phyloP scores from a whole-genome alignment of 2,888 invertebrate genomes.

The Latrodectus hesperus region DNA sequence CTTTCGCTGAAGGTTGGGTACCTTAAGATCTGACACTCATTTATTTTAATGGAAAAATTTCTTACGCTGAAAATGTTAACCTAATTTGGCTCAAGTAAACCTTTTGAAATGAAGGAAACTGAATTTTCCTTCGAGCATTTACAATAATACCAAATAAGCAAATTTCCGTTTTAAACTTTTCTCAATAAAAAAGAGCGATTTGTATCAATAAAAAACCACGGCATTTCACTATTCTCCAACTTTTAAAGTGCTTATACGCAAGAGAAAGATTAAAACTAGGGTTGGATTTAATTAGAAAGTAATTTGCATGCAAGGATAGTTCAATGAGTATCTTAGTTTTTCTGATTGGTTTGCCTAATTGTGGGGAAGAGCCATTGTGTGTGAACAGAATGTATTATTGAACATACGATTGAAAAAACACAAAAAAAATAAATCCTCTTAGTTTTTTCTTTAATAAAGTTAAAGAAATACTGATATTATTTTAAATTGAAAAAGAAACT shows the following conservation, averaged over 20 bases:
- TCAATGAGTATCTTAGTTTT: neutral
- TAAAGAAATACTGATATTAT: too few species aligned
- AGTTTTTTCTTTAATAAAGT: too few species aligned
- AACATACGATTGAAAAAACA: neutral
- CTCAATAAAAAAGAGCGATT: neutral
- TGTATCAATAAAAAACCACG: neutral
- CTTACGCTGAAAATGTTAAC: constrained; percentile 8
- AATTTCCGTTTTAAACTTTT: neutral
- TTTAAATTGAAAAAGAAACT: too few species aligned
- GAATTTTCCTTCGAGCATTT: neutral
- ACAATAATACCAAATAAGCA: neutral
- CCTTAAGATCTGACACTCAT: neutral
- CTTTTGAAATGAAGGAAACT: neutral
- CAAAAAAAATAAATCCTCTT: neutral
- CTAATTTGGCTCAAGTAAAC: neutral
- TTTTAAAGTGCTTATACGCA: neutral
- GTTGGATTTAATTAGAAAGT: constrained; percentile 18
- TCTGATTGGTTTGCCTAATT: constrained; percentile 3
- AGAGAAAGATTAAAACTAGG: neutral
- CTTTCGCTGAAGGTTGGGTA: constrained; percentile 1
- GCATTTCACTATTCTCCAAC: neutral
- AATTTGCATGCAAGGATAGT: constrained; percentile 6
- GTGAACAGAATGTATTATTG: neutral
- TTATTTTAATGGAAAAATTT: neutral
- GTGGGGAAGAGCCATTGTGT: neutral